These are phyloP conservation scores for Gallinago paraguaiae DNA, from an alignment of 2,113 vertebrate species.

Conservation along the genomic window DNA sequence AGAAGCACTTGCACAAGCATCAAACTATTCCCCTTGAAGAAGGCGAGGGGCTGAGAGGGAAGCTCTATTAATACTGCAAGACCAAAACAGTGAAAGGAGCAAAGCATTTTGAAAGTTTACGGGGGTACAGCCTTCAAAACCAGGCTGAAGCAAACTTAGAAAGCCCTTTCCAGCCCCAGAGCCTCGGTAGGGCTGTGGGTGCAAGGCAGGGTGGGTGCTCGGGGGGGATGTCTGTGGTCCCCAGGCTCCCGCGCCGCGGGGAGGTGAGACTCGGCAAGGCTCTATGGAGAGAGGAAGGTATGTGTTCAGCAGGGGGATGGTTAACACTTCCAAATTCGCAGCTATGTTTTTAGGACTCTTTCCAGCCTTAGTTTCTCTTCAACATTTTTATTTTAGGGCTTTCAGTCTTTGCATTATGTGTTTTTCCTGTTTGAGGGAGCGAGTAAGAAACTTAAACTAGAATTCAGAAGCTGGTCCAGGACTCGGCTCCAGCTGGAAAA, in stretches of 20 bases:
- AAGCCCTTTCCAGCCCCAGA: neutral
- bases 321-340: neutral
- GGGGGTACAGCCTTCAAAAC: neutral
- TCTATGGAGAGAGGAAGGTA: neutral
- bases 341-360: constrained; percentile 53
- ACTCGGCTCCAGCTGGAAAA: constrained; percentile 68
- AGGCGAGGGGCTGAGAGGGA: neutral
- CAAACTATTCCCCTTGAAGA: neutral
- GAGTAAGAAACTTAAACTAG: constrained; percentile 69
- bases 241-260: rapidly evolving
- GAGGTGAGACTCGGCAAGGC: neutral
- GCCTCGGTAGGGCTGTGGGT: neutral
- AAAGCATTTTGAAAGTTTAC: neutral
- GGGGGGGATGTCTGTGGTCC: neutral
- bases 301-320: constrained; percentile 15
- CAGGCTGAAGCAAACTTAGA: neutral
- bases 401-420: constrained; percentile 62
- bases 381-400: constrained; percentile 66
- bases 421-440: constrained; percentile 64
- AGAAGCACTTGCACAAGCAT: neutral
- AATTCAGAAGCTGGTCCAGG: constrained; percentile 67
- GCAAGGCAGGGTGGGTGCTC: neutral
- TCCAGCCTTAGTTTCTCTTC: constrained; percentile 60
- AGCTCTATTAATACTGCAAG: neutral
- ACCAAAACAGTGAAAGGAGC: neutral